A percentile compares a stretch with the other conserved stretches of the same genome.
Evolutionary conservation across 2,888 invertebrate species (phyloP).

Genomic region (Drosophila seclusa): DNA sequence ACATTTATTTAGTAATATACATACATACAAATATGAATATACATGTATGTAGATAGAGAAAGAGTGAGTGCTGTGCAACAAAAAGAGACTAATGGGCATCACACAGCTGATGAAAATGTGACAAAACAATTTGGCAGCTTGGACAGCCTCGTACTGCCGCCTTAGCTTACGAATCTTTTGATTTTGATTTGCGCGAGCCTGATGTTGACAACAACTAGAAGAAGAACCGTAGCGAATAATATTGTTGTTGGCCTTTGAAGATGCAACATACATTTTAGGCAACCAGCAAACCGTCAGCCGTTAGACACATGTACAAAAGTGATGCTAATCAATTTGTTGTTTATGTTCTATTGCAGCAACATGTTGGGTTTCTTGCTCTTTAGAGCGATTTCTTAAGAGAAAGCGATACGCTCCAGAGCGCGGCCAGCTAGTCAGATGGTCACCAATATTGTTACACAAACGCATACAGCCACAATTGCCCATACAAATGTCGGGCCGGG

Average conservation of each 20-base stretch:
- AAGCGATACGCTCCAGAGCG: constrained; percentile 50
- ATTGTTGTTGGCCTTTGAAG: constrained; percentile 14
- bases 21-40: neutral
- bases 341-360: constrained; percentile 42
- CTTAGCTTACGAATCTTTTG: constrained; percentile 20
- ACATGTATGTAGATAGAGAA: constrained; percentile 3
- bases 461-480: constrained; percentile 26
- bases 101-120: constrained; percentile 68
- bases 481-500: constrained; percentile 73
- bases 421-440: constrained; percentile 10
- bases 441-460: constrained; percentile 27
- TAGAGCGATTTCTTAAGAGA: constrained; percentile 38
- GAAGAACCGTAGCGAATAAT: neutral
- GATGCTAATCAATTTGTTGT: constrained; percentile 19
- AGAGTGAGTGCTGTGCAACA: constrained; percentile 12
- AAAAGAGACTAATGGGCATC: constrained; percentile 34
- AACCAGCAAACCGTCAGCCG: constrained; percentile 1
- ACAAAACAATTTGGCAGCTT: constrained; percentile 75
- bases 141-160: constrained; percentile 65
- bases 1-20: constrained; percentile 62
- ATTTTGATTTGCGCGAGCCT: constrained; percentile 50
- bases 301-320: constrained; percentile 11
- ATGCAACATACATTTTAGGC: constrained; percentile 34
- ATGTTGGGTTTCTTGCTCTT: constrained; percentile 27
- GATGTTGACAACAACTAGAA: constrained; percentile 26